Percentiles rank a stretch among this genome's conserved stretches.
These are phyloP conservation scores for Acronicta psi DNA, from an alignment of 2,888 invertebrate species.

Conservation along the genomic window DNA sequence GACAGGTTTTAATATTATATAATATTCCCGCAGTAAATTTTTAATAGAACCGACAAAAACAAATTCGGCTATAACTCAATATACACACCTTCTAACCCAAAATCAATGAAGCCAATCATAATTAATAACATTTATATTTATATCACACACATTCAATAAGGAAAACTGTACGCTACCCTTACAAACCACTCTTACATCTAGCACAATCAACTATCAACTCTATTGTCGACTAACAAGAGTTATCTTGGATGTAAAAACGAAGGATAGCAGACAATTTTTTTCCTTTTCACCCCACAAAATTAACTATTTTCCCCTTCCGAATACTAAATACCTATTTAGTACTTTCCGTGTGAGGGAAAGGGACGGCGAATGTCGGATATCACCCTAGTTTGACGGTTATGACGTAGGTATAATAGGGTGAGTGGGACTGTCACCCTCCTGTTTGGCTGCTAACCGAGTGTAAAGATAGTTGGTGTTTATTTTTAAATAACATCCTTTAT, in stretches of 20 bases:
- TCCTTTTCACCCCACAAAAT: conserved; percentile 84
- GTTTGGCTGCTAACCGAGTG: conserved; percentile 71
- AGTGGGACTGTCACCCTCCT: conserved; percentile 64
- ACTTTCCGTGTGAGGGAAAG: conserved; percentile 72
- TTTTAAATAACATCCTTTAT: conserved; percentile 64
- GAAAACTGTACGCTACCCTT: conserved; percentile 61
- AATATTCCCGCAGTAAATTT: too few species aligned
- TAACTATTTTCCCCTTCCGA: conserved; percentile 86
- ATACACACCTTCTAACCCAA: conserved; percentile 46
- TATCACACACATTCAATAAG: conserved; percentile 73
- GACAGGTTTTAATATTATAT: too few species aligned
- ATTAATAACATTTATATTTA: conserved; percentile 74
- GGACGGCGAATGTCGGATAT: conserved; percentile 63
- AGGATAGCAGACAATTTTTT: conserved; percentile 70
- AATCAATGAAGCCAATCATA: conserved; percentile 69
- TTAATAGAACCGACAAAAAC: conserved; percentile 2
- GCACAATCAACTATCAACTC: conserved; percentile 45
- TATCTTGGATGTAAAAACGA: conserved; percentile 23
- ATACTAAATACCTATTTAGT: conserved; percentile 89
- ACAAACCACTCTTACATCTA: conserved; percentile 12
- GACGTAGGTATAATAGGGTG: conserved; percentile 69
- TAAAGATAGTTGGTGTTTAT: conserved; percentile 80
- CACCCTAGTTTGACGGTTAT: conserved; percentile 77
- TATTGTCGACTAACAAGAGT: conserved; percentile 35
- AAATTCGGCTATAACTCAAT: conserved; percentile 20